phyloP scores from a whole-genome alignment of 2,888 invertebrate species.

The Pristionchus japonicus region DNA sequence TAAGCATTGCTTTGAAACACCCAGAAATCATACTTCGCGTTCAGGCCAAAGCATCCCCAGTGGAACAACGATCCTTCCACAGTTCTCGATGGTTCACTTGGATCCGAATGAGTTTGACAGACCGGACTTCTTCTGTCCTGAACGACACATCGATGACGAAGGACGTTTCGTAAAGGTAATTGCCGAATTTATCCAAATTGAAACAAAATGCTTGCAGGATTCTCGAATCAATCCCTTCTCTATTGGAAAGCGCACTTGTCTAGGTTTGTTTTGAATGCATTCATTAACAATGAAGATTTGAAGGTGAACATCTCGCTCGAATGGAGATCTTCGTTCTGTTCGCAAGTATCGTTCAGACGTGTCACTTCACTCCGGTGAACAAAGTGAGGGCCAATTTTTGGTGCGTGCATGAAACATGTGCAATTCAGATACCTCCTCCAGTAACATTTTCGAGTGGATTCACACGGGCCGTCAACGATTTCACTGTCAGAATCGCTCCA shows the following conservation, averaged over 20 bases:
- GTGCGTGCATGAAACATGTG: background rate
- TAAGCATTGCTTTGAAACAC: no score
- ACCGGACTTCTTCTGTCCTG: slow-evolving; percentile 22
- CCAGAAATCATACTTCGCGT: no score
- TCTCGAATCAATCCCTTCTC: background rate
- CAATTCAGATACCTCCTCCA: background rate
- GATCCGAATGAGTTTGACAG: background rate
- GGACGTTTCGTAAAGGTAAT: background rate
- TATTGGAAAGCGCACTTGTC: background rate
- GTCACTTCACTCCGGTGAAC: background rate
- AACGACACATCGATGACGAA: background rate
- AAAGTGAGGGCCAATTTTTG: background rate
- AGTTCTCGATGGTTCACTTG: background rate
- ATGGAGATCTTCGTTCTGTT: background rate
- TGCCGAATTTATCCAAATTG: no score
- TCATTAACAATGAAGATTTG: background rate
- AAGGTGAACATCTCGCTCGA: background rate
- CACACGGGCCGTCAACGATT: background rate
- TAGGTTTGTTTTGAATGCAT: background rate
- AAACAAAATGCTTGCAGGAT: no score
- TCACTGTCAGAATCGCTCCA: background rate
- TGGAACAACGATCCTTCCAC: background rate
- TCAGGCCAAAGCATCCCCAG: background rate
- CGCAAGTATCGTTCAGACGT: background rate
- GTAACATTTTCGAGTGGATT: background rate